phyloP scores from a whole-genome alignment of 2,888 invertebrate genomes.

The Epistrophella euchroma region DNA sequence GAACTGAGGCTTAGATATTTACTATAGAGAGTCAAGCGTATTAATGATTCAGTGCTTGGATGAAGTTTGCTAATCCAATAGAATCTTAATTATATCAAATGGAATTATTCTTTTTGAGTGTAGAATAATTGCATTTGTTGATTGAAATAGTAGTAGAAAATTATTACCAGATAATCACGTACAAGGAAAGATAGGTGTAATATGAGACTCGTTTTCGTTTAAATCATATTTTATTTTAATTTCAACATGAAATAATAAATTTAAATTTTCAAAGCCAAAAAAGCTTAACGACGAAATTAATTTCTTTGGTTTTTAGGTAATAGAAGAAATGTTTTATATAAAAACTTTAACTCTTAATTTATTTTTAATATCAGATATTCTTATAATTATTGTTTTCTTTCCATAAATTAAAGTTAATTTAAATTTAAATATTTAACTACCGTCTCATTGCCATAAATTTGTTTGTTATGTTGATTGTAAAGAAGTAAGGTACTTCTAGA shows the following conservation, averaged over 20 bases:
- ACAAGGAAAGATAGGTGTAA: not conserved
- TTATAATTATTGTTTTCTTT: not conserved
- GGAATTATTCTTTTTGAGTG: not conserved
- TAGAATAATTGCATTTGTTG: not conserved
- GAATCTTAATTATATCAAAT: slow-evolving; percentile 8
- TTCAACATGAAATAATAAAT: no score
- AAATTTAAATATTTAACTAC: not conserved
- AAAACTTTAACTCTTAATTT: no score
- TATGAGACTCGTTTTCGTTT: no score
- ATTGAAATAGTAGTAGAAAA: not conserved
- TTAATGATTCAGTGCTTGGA: not conserved
- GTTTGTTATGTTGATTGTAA: not conserved
- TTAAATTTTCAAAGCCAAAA: no score
- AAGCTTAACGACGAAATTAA: no score
- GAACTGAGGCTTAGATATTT: not conserved
- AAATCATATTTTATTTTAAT: no score
- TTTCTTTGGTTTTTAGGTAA: no score
- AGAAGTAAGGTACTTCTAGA: not conserved
- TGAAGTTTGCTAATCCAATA: not conserved
- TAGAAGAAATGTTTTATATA: no score
- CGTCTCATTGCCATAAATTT: not conserved
- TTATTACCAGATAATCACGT: not conserved
- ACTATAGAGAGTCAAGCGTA: not conserved
- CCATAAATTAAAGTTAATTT: not conserved
- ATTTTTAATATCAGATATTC: no score